phyloP scores from a whole-genome alignment of 2,797 vertebrate genomes.

The Sebastes ruberrimus region DNA sequence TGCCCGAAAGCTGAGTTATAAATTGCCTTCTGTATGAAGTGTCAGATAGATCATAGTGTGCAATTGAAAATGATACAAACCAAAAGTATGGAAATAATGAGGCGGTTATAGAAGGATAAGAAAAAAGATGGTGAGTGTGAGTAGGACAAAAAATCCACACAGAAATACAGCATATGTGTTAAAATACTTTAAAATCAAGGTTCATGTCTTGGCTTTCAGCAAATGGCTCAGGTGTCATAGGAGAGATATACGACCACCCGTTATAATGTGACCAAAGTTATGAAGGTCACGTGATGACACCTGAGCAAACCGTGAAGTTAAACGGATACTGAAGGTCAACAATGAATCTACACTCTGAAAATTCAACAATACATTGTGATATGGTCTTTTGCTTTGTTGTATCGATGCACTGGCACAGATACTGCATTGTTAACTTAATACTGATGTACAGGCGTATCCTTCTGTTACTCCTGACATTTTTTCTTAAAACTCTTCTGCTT shows the following conservation, averaged over 20 bases:
- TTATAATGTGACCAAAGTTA: not conserved
- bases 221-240: not conserved
- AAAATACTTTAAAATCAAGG: not conserved
- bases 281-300: not conserved
- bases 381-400: not conserved
- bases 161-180: not conserved
- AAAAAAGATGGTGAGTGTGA: constrained; percentile 33
- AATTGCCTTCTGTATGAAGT: constrained; percentile 63
- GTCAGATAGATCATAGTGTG: constrained; percentile 50
- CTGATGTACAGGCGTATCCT: not conserved
- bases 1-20: constrained; percentile 41
- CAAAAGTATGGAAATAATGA: constrained; percentile 50
- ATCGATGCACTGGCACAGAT: not conserved
- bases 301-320: not conserved
- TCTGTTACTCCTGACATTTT: not conserved
- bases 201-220: not conserved
- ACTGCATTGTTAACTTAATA: not conserved
- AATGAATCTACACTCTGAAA: not conserved
- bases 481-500: not conserved
- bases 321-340: not conserved
- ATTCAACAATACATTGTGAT: not conserved
- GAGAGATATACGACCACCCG: not conserved
- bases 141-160: not conserved
- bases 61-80: constrained; percentile 61
- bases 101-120: constrained; percentile 41